Conservation (phyloP, 1,140 invertebrate species). For the Bombus waltoni region DNA sequence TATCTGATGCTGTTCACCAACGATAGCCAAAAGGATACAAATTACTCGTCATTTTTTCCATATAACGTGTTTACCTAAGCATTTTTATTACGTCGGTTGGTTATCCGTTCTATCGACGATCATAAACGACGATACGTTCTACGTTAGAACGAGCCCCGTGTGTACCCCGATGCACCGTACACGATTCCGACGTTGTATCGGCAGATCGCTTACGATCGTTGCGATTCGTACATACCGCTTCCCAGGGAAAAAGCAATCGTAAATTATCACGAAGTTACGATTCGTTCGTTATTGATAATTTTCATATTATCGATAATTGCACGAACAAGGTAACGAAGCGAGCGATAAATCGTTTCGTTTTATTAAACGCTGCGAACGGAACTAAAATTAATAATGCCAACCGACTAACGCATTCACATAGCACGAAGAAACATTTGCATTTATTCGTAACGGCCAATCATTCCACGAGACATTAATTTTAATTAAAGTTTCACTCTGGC, state of each 20-base stretch:
- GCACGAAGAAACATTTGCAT: background rate
- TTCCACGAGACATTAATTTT: background rate
- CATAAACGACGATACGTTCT: background rate
- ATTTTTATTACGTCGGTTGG: background rate
- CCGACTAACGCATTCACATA: background rate
- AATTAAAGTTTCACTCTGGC: background rate
- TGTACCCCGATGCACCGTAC: no score
- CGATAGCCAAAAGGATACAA: conserved; percentile 1
- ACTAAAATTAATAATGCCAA: background rate
- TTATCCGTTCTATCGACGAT: background rate
- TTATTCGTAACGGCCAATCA: background rate
- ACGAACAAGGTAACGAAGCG: background rate
- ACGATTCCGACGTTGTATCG: no score
- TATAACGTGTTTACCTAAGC: background rate
- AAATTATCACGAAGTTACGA: background rate
- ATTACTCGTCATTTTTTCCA: background rate
- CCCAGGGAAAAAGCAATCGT: background rate
- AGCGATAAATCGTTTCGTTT: background rate
- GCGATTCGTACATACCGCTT: background rate
- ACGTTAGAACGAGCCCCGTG: no score
- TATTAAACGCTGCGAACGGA: background rate
- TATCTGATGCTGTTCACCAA: background rate
- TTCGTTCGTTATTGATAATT: no score
- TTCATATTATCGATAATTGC: background rate
- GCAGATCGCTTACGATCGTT: no score